Conservation (phyloP, 1,140 invertebrate genomes). For the Lasioglossum albipes region DNA sequence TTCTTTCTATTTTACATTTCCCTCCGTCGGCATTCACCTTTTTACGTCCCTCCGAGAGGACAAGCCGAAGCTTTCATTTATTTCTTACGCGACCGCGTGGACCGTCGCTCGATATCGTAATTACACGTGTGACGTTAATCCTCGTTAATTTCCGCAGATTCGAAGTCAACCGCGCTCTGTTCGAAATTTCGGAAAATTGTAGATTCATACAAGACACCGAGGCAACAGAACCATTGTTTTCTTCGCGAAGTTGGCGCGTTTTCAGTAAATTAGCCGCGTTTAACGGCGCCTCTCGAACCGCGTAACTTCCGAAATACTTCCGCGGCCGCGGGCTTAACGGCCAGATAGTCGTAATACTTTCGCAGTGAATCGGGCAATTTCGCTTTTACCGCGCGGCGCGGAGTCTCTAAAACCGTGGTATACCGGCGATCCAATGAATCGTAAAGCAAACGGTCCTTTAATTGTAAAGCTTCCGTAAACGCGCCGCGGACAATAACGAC, state of each 20-base stretch:
- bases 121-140: neutral
- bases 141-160: no score
- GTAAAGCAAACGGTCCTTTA: slow-evolving; percentile 16
- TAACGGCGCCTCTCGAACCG: slow-evolving; percentile 2
- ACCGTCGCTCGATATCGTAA: neutral
- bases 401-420: slow-evolving; percentile 7
- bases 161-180: no score
- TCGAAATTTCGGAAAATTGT: no score
- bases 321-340: neutral
- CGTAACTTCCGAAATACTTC: slow-evolving; percentile 9
- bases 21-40: neutral
- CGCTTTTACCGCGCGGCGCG: slow-evolving; percentile 12
- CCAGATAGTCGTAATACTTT: slow-evolving; percentile 33
- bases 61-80: neutral
- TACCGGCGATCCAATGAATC: neutral
- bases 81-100: neutral
- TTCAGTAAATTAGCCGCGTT: slow-evolving; percentile 8
- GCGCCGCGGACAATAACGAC: neutral
- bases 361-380: slow-evolving; percentile 23
- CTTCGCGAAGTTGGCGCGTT: neutral
- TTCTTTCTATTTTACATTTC: slow-evolving; percentile 28
- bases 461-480: slow-evolving; percentile 6
- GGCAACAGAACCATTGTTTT: no score
- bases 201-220: no score
- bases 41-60: neutral